These are phyloP conservation scores for Mormyrops boulengeri DNA, from an alignment of 2,797 vertebrate genomes.

Conservation along the genomic window DNA sequence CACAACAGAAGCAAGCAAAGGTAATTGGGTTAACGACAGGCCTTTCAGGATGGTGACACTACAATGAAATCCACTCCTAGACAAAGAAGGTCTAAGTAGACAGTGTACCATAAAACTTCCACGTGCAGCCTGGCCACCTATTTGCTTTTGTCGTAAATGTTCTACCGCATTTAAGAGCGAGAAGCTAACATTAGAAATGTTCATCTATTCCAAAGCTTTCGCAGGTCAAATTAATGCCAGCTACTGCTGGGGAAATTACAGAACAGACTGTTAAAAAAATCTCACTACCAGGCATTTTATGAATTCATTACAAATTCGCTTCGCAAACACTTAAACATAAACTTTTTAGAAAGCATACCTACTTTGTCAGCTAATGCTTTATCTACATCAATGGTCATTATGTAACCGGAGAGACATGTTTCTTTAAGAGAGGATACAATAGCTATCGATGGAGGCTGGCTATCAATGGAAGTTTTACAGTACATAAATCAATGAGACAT, in stretches of 20 bases:
- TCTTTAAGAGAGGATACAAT: neutral
- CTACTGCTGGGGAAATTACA: neutral
- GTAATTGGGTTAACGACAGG: neutral
- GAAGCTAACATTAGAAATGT: neutral
- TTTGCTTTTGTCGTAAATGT: neutral
- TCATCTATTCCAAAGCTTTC: neutral
- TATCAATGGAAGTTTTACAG: neutral
- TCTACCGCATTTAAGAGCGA: neutral
- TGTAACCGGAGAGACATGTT: neutral
- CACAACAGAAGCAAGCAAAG: conserved; percentile 37
- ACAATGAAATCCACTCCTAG: neutral
- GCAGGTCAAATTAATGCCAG: neutral
- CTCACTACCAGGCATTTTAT: neutral
- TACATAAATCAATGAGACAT: neutral
- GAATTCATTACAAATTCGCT: neutral
- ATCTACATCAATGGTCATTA: neutral
- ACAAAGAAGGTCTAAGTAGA: neutral
- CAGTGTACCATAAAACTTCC: neutral
- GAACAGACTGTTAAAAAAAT: neutral
- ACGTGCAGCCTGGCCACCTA: neutral
- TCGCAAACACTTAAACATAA: neutral
- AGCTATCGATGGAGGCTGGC: neutral
- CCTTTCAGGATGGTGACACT: neutral
- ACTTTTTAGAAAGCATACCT: neutral
- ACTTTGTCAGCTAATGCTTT: neutral